Evolutionary conservation across 2,113 vertebrate genomes (phyloP).

Genomic region (Glaucidium brasilianum): DNA sequence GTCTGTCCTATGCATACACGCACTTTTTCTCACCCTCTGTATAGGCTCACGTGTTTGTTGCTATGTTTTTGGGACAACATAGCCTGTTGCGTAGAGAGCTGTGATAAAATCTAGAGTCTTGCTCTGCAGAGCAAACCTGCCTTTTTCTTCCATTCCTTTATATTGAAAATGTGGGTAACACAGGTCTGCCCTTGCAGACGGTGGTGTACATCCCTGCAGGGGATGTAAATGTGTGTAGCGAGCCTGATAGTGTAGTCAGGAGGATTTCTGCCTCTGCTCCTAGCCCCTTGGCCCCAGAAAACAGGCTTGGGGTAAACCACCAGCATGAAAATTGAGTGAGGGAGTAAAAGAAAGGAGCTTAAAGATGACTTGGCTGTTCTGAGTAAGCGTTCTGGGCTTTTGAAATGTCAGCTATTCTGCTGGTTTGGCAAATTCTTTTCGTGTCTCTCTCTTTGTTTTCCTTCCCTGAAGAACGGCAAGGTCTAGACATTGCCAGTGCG

Average conservation of each 20-base stretch:
- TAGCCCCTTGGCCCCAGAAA: not conserved
- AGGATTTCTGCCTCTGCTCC: not conserved
- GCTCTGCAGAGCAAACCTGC: not conserved
- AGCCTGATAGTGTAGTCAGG: not conserved
- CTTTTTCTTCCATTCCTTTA: not conserved
- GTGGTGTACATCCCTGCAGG: not conserved
- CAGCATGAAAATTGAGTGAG: accelerated
- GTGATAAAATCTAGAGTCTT: not conserved
- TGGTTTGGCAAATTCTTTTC: constrained; percentile 56
- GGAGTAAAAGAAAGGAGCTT: not conserved
- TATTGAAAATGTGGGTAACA: not conserved
- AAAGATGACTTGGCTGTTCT: constrained; percentile 35
- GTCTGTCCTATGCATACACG: not conserved
- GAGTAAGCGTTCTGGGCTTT: not conserved
- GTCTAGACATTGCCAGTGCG: not conserved
- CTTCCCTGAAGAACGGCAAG: constrained; percentile 37
- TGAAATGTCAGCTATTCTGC: constrained; percentile 60
- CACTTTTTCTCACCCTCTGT: not conserved
- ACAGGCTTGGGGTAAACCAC: not conserved
- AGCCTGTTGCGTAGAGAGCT: not conserved
- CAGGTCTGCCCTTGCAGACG: not conserved
- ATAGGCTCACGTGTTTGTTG: accelerated
- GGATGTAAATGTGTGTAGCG: not conserved
- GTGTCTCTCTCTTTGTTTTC: constrained; percentile 46
- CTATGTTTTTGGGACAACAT: not conserved